These are phyloP conservation scores for Coelopa frigida DNA, from an alignment of 1,140 invertebrate species.

Conservation along the genomic window DNA sequence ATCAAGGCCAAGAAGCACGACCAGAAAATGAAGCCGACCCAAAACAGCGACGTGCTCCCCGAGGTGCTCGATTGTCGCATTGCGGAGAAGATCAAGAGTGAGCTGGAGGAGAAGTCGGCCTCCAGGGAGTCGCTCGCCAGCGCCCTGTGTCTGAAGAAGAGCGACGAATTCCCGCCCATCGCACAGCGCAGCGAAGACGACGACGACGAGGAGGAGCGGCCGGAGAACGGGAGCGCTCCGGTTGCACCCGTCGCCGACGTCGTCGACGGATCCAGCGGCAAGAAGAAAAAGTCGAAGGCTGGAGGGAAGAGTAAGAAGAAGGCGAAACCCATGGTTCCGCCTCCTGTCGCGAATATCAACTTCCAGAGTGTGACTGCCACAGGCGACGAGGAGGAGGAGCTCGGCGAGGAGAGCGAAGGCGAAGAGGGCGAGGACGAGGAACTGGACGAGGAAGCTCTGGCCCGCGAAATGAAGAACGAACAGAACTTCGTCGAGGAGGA, in stretches of 20 bases:
- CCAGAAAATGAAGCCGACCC: slow-evolving; percentile 14
- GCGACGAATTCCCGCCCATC: slow-evolving; percentile 14
- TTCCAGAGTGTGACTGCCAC: slow-evolving; percentile 33
- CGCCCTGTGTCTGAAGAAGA: slow-evolving; percentile 38
- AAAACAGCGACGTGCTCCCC: slow-evolving; percentile 20
- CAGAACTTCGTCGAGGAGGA: slow-evolving; percentile 42
- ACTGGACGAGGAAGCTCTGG: slow-evolving; percentile 39
- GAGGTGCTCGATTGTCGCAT: slow-evolving; percentile 43
- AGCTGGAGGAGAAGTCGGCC: slow-evolving; percentile 32
- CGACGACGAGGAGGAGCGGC: slow-evolving; percentile 19
- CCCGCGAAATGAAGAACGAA: slow-evolving; percentile 39
- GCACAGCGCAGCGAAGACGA: slow-evolving; percentile 11
- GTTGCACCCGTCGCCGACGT: not conserved
- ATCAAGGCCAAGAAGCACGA: slow-evolving; percentile 16
- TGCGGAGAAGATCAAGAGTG: slow-evolving; percentile 44
- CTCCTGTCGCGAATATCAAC: slow-evolving; percentile 13
- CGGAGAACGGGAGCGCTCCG: slow-evolving; percentile 1
- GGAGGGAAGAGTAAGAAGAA: too few relatives aligned
- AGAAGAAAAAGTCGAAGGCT: not conserved
- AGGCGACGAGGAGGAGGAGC: slow-evolving; percentile 23
- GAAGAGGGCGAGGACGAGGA: slow-evolving; percentile 41
- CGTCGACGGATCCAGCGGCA: slow-evolving; percentile 5
- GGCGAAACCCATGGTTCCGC: too few relatives aligned
- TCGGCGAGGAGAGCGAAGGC: slow-evolving; percentile 20
- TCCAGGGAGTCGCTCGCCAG: slow-evolving; percentile 27